phyloP scores from a whole-genome alignment of 2,797 vertebrate species.

The Menidia menidia region DNA sequence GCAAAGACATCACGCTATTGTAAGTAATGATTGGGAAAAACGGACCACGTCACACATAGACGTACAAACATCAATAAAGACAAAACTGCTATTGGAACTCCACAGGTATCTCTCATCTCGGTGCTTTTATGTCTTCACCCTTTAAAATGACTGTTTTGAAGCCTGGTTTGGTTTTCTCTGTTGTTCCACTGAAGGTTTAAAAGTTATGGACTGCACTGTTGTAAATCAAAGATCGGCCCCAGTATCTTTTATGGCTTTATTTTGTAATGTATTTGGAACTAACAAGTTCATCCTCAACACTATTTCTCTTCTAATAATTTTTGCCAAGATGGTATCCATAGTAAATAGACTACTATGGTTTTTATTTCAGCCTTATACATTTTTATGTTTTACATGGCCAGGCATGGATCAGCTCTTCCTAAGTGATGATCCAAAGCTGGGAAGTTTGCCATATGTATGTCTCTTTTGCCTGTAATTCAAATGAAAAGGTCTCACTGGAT shows the following conservation, averaged over 20 bases:
- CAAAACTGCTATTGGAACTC: conserved; percentile 21
- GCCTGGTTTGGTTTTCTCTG: conserved; percentile 24
- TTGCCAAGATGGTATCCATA: conserved; percentile 1
- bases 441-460: not conserved
- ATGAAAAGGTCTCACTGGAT: conserved; percentile 35
- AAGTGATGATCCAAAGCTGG: not conserved
- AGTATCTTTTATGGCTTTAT: conserved; percentile 3
- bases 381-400: conserved; percentile 16
- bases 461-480: conserved; percentile 8
- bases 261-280: not conserved
- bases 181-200: conserved; percentile 29
- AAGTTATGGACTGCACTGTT: conserved; percentile 19
- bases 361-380: not conserved
- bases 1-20: not conserved
- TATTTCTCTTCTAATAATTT: conserved; percentile 5
- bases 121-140: conserved; percentile 56
- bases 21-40: conserved; percentile 13
- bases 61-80: conserved; percentile 4
- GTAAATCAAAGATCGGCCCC: not conserved
- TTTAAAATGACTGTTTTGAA: conserved; percentile 24
- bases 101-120: conserved; percentile 47
- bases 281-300: not conserved
- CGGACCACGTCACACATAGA: not conserved
- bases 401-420: conserved; percentile 59
- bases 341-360: conserved; percentile 11